Evolutionary conservation across 37 sponge, comb jelly and placozoan genomes (phyloP).

Genomic region (Chondrosia reniformis): DNA sequence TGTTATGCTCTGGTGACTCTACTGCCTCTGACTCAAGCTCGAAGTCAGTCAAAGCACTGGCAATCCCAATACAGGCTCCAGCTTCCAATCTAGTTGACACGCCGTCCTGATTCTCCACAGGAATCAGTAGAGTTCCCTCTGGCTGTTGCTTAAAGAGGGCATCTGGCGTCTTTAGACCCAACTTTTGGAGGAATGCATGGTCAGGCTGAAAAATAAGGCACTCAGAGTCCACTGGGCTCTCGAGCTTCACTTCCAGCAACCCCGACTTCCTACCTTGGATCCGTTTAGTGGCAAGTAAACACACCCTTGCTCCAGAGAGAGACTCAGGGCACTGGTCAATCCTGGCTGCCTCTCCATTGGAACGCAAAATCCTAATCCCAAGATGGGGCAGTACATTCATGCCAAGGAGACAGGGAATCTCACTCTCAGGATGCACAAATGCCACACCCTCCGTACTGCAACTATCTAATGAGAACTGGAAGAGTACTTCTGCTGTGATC

Average conservation of each 20-base stretch:
- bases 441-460: neutral
- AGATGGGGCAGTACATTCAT: slow-evolving; percentile 24
- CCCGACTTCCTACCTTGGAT: neutral
- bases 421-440: slow-evolving; percentile 31
- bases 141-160: neutral
- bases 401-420: neutral
- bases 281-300: neutral
- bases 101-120: neutral
- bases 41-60: neutral
- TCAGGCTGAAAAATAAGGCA: neutral
- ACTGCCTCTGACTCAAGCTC: neutral
- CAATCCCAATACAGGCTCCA: neutral
- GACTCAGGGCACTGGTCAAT: neutral
- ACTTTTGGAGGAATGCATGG: neutral
- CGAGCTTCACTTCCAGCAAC: neutral
- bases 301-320: neutral
- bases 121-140: slow-evolving; percentile 9
- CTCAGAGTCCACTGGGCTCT: neutral
- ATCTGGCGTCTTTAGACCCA: neutral
- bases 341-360: slow-evolving; percentile 6
- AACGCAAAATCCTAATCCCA: slow-evolving; percentile 13
- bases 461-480: slow-evolving; percentile 17
- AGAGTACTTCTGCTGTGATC: slow-evolving; percentile 27
- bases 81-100: neutral
- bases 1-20: too few relatives aligned